Base-by-base conservation (phyloP, 2,888 invertebrate genomes). In the Diachrysia chrysitis region DNA sequence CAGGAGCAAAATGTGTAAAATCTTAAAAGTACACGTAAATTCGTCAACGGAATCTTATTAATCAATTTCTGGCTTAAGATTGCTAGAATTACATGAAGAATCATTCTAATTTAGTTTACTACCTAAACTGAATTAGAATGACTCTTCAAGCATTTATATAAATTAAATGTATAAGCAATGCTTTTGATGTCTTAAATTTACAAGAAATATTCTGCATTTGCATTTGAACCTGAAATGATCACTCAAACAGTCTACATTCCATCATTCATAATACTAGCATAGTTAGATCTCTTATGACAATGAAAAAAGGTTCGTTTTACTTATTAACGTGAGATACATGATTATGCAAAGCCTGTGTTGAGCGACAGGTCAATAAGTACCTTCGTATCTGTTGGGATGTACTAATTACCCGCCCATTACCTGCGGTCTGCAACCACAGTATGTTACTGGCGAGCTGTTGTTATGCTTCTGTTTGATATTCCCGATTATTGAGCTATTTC, bases 391-490 rank as follows among this genome's bases (percentile, higher is more conserved):
- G 70, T 63, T 71, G 65, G 75, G 78, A 68, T 74, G 73, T 78
- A 78, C 83, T 79, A 82, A 84, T 84, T 82, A 80, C 65, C 65
- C 76, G 69, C 58, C 81, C 76, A 82, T 83, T 84, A 84, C 55
- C 55, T 58, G 66, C 42, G 71, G 71, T 69, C 59, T 63, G 53
- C 46, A 69, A 68, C 72, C 63, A 68, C 63, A 71, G 63, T 75
- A 66, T 78, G 71, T 77, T 71, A 78, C 76, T 69, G 35, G 56
- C 42, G 42, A 21, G 53, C 46, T 62, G 73, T 63, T 70, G 63
- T 63, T 62, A 17, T 62, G 63, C 55, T 12, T 12, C 2, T 12
- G n/a, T n/a, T 42, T 42, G 42, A 42, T 16, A n/a, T n/a, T n/a
- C 3, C 16, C 37, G 14, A 3, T 16, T 37, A 37, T 37, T 37